Base-by-base conservation (phyloP, 2,113 vertebrate genomes). In the Strigops habroptila region DNA sequence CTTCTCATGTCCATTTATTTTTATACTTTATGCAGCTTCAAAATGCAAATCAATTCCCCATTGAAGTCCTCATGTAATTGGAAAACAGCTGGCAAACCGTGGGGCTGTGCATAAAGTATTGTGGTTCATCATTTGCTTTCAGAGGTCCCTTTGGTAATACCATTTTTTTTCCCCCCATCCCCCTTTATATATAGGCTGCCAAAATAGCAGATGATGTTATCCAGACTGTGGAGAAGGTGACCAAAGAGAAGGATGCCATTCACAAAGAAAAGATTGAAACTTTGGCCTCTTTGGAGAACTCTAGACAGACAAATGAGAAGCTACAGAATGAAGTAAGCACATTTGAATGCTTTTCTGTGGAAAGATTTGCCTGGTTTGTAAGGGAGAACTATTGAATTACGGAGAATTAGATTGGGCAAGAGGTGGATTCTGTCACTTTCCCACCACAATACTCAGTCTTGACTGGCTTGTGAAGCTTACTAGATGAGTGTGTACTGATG, bases 271-370 rank as follows among this genome's bases (percentile, higher is more conserved):
- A 98, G 95, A 97, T 90, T 0, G 96, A 98, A 63, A 97, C 97
- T 4, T 95, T 98, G 75, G 96, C 98, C 73, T 97, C 97, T 46
- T 69, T 99, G 90, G 98, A 98, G 81, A 97, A 98, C 64, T 98
- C 98, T 4, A 98, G 91, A 78, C 96, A 94, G 53, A 96, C 98
- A 24, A 99, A 98, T 8, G 95, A 98, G 83, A 98, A 99, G 88
- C 93, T 98, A 28, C 98, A 99, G 95, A 97, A 96, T 21, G 98
- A 99, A 98, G 99, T 99, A 97, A 98, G 88, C 76, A 49, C 69
- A 57, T 93, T 96, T 91, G 67, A 96, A 52, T 97, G 81, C 7
- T 95, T 82, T 57, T 35, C 18, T n/a, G 1, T 79, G 51, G 67
- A 53, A 82, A 53, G 25, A 43, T 73, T 69, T 52, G 30, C 74